phyloP scores from a whole-genome alignment of 2,888 invertebrate species.

The Phorcus lineatus region DNA sequence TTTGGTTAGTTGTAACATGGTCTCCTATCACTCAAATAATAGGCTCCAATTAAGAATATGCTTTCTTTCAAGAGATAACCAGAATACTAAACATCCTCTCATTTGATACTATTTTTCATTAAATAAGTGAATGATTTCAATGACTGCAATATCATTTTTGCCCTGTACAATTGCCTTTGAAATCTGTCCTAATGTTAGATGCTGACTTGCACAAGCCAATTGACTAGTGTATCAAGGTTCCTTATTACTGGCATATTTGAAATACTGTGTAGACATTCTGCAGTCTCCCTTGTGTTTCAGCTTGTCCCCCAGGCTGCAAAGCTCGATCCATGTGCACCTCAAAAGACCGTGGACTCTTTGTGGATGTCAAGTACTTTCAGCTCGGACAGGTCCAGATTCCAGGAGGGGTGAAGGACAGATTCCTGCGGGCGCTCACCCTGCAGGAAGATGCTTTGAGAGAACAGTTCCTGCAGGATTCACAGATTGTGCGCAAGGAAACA shows the following conservation, averaged over 20 bases:
- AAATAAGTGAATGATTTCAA: no score
- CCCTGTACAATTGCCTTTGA: no score
- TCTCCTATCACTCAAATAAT: background rate
- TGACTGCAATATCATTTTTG: no score
- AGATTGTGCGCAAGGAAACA: conserved; percentile 63
- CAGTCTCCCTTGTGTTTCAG: conserved; percentile 30
- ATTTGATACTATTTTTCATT: no score
- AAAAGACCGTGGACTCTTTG: conserved; percentile 55
- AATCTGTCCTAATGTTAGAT: no score
- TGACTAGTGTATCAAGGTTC: no score
- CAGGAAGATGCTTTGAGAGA: conserved; percentile 60
- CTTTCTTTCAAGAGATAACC: no score
- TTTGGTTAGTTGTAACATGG: conserved; percentile 39
- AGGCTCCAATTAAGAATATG: no score
- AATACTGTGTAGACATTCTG: background rate
- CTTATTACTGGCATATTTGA: background rate
- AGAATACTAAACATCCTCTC: no score
- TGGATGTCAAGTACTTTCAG: conserved; percentile 65
- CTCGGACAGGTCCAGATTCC: conserved; percentile 56
- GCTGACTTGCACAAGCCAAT: no score
- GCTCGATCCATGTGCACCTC: conserved; percentile 40
- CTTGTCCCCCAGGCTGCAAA: conserved; percentile 55
- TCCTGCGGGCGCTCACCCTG: conserved; percentile 57
- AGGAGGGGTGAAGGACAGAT: conserved; percentile 55
- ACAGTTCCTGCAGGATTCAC: conserved; percentile 56